A percentile compares a stretch with the other conserved stretches of the same genome.
These are phyloP conservation scores for Temnothorax curvispinosus DNA, from an alignment of 1,140 invertebrate genomes.

Conservation along the genomic window DNA sequence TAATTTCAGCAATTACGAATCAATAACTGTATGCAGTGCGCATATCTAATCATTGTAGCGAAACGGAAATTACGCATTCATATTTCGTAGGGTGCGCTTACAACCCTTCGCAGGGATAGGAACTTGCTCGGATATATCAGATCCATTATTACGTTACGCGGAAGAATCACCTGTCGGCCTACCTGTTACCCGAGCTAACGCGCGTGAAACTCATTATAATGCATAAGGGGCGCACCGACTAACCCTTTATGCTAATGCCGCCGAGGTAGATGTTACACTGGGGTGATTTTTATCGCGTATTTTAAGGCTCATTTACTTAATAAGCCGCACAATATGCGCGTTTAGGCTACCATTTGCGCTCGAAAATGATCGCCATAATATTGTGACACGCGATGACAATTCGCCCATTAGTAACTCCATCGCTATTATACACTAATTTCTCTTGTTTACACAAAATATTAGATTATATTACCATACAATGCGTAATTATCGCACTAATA, in stretches of 20 bases:
- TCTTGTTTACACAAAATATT: constrained; percentile 1
- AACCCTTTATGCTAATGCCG: constrained; percentile 78
- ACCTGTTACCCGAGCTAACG: constrained; percentile 68
- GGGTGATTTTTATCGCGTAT: constrained; percentile 72
- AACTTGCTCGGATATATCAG: constrained; percentile 10
- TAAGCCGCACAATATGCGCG: constrained; percentile 73
- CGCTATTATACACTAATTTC: constrained; percentile 2
- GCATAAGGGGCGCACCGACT: constrained; percentile 48
- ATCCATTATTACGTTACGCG: constrained; percentile 57
- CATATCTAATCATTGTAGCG: neutral
- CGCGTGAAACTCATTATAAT: constrained; percentile 75
- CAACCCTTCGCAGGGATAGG: constrained; percentile 15
- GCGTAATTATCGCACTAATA: neutral
- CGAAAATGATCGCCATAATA: neutral
- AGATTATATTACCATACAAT: constrained; percentile 20
- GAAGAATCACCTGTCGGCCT: constrained; percentile 53
- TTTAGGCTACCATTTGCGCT: constrained; percentile 46
- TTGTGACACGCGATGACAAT: neutral
- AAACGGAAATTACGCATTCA: constrained; percentile 38
- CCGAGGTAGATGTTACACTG: constrained; percentile 57
- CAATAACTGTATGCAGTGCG: constrained; percentile 13
- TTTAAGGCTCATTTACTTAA: constrained; percentile 80
- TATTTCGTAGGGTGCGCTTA: neutral
- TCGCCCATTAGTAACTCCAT: constrained; percentile 6
- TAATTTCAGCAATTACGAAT: neutral